Evolutionary conservation across 2,888 invertebrate species (phyloP), one percentile per base, ranked within the genome.

Genomic region (Ophion costatus): DNA sequence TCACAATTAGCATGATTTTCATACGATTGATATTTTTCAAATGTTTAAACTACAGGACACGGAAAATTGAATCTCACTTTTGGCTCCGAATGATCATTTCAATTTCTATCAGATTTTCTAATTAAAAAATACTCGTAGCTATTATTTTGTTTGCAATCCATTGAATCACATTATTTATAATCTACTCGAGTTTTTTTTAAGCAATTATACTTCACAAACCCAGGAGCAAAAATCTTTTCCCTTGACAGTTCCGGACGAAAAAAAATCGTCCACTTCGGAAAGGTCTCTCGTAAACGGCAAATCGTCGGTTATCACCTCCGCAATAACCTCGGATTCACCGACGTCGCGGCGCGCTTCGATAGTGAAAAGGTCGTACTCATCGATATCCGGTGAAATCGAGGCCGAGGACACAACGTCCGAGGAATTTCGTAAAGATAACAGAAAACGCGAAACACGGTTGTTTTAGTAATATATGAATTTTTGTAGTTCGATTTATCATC

Each of bases 331-430:
- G 17, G 67, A 66, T 70, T 33, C 75, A 7, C 63, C 78, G 33
- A 69, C 61, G 9, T 67, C 81, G 11, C 51, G 22, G 29, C 22
- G 63, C 17, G 29, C 45, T 0, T 73, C 63, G 24, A 24, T 11
- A 9, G 56, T 20, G 1, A 66, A 71, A 57, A 64, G 24, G 5
- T 86, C 86, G n/a, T 81, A 84, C 22, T 78, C 83, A 1, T 86
- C 86, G n/a, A 45, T 71, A 1, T 75, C 66, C 38, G 61, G 59
- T n/a, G 63, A 75, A 14, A 75, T 84, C 75, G 86, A 81, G 24
- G 69, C 81, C 56, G 86, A 78, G 45, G 78, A 78, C 29, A 63
- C 74, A 17, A 78, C 78, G 0, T 81, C 83, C 14, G 84, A 75
- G 42, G 79, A 84, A 2, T 11, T 78, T 74, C 67, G 24, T 20